A percentile compares a stretch with the other conserved stretches of the same genome.
These are phyloP conservation scores for Diorhabda elongata DNA, from an alignment of 1,140 invertebrate species.

Conservation along the genomic window DNA sequence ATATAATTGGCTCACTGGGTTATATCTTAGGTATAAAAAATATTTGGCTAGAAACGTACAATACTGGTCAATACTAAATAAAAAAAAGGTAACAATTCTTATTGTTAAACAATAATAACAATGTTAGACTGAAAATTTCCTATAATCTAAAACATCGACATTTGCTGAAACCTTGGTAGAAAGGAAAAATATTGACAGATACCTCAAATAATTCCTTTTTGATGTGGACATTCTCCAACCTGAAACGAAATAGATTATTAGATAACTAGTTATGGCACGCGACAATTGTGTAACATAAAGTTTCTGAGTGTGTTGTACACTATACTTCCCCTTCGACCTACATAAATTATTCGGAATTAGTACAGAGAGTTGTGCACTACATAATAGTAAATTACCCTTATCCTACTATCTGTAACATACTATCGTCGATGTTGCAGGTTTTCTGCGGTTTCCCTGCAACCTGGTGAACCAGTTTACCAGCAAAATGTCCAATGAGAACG, in stretches of 20 bases:
- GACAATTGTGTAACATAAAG: neutral
- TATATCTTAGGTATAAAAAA: slow-evolving; percentile 1
- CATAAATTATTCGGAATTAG: no score
- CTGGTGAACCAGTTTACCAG: no score
- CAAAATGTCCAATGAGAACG: no score
- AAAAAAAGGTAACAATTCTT: neutral
- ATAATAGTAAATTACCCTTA: no score
- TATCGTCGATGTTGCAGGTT: no score
- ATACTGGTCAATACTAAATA: neutral
- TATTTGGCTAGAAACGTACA: neutral
- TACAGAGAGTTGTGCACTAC: no score
- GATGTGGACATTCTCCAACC: neutral
- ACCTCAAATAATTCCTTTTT: neutral
- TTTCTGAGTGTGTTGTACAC: neutral
- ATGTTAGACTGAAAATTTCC: neutral
- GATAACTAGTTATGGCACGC: neutral
- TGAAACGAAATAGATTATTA: neutral
- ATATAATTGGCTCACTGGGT: neutral
- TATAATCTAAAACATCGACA: neutral
- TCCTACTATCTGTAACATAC: no score
- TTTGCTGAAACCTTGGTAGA: no score
- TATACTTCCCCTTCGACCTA: no score
- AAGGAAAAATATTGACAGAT: neutral
- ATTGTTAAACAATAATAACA: neutral
- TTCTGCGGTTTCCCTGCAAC: no score